Evolutionary conservation across 1,140 invertebrate species (phyloP).

Genomic region (Atta cephalotes): DNA sequence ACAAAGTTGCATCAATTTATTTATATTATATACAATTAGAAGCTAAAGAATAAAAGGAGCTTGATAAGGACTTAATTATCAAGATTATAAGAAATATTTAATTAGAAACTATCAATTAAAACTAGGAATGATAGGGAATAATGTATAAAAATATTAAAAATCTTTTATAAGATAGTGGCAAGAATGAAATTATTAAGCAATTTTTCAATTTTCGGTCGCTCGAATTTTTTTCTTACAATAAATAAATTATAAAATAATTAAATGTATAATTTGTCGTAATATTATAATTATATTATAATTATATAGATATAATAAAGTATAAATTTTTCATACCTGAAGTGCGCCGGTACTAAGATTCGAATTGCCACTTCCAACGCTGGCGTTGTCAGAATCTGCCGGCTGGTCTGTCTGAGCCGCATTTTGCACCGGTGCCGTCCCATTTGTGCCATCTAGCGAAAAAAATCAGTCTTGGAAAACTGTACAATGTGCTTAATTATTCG

Average conservation of each 20-base stretch:
- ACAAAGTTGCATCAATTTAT: not conserved
- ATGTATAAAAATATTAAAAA: not conserved
- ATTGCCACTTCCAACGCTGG: conserved; percentile 82
- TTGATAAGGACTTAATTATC: not conserved
- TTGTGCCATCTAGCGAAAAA: conserved; percentile 78
- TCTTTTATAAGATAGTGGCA: not conserved
- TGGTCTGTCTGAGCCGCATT: conserved; percentile 76
- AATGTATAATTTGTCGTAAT: not conserved
- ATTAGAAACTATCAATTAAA: not conserved
- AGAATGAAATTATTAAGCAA: not conserved
- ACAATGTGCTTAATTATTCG: not conserved
- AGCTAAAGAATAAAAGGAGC: not conserved
- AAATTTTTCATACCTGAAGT: conserved; percentile 79
- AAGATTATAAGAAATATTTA: not conserved
- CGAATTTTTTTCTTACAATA: not conserved
- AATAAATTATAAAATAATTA: not conserved
- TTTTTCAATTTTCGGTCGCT: not conserved
- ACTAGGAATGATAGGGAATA: not conserved
- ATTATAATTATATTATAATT: not conserved
- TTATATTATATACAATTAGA: not conserved
- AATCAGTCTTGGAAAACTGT: conserved; percentile 26
- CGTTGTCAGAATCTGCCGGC: conserved; percentile 79
- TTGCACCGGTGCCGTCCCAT: conserved; percentile 72
- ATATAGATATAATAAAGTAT: not conserved
- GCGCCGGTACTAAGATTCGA: conserved; percentile 83